phyloP scores from a whole-genome alignment of 2,113 vertebrate genomes.

The Athene noctua region DNA sequence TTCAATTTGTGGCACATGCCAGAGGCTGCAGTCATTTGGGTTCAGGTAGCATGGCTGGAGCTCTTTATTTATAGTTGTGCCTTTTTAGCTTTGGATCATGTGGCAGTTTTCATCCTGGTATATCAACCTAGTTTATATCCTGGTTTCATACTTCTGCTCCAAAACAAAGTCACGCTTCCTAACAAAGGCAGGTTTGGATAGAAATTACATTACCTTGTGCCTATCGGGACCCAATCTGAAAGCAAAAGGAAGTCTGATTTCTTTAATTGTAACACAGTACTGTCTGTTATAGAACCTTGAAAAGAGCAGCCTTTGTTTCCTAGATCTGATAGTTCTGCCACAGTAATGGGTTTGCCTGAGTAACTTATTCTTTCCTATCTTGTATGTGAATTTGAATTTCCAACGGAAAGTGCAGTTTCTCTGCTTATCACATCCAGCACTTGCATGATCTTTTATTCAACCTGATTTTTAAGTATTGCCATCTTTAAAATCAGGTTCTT shows the following conservation, averaged over 20 bases:
- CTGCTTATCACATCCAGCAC: background rate
- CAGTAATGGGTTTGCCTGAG: background rate
- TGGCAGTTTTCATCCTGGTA: background rate
- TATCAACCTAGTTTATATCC: background rate
- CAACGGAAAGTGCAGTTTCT: background rate
- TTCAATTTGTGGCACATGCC: background rate
- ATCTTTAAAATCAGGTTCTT: background rate
- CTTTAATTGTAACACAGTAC: background rate
- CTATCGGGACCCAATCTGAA: background rate
- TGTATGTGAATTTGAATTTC: background rate
- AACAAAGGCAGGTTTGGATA: background rate
- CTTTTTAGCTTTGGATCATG: background rate
- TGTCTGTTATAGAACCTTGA: background rate
- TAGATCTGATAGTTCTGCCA: background rate
- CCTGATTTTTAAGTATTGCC: background rate
- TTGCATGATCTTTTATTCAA: background rate
- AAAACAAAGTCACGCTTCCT: background rate
- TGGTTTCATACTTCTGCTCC: background rate
- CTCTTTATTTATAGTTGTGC: background rate
- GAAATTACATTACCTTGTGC: background rate
- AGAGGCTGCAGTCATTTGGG: background rate
- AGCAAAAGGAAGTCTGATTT: background rate
- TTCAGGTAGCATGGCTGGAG: background rate
- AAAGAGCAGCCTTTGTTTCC: constrained; percentile 1
- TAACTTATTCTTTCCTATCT: background rate